Base-by-base conservation (phyloP, 1,140 invertebrate species). In the Lanistes nyassanus region DNA sequence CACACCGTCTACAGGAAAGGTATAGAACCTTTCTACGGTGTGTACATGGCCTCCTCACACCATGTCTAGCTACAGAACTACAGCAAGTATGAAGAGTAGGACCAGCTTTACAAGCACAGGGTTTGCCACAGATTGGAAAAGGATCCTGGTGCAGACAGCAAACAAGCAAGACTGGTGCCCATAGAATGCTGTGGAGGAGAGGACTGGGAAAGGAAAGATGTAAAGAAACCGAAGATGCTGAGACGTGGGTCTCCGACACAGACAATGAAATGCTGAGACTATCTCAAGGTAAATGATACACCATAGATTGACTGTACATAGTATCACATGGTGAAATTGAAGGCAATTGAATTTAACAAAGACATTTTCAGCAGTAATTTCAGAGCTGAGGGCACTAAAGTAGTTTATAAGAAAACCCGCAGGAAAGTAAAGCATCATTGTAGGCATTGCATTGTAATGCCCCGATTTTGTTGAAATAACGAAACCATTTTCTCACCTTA, bases 281-380 rank as follows among this genome's bases (percentile, higher is more conserved):
- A 13, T 47, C 9, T 47, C 9, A 47, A 47, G 42, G 42, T 47
- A 47, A 47, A 47, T 47, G 42, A 47, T 9, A 60, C 9, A 60
- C 56, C 9, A n/a, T n/a, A 7, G 56, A 3, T 60, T 31, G n/a
- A 60, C 56, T 60, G 56, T 60, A 60, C 56, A 60, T 31, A 26
- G 23, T 60, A 60, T 60, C 56, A 60, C 56, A 60, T 60, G n/a
- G 29, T 26, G n/a, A 60, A 60, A 60, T 60, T 60, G n/a, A 60
- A 60, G 56, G 56, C 56, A 60, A 60, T 60, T n/a, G 29, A 60
- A 60, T 60, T n/a, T 23, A 60, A 60, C 56, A 23, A 60, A 60
- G n/a, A n/a, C 29, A 31, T n/a, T 16, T 60, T 60, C 56, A 60
- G 56, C 56, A 60, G 56, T 60, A n/a, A 23, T 31, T 26, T 26